Evolutionary conservation across 2,797 vertebrate species (phyloP).

Genomic region (Sebastes trivittatus): DNA sequence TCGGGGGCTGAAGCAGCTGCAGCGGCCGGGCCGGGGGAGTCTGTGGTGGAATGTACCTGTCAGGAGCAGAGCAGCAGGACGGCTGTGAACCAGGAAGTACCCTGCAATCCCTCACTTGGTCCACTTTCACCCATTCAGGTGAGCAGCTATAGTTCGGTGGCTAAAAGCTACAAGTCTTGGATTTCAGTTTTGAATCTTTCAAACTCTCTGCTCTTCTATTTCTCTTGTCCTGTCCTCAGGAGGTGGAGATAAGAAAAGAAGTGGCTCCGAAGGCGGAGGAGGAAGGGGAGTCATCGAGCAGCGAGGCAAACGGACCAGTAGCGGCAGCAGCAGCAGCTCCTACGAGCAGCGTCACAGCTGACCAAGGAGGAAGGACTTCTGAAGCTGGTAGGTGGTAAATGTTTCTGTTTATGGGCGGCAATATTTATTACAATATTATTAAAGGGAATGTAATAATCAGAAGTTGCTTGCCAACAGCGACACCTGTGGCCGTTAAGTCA

Average conservation of each 20-base stretch:
- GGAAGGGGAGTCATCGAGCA: constrained; percentile 70
- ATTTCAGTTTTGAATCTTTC: neutral
- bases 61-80: constrained; percentile 26
- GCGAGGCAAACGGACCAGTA: constrained; percentile 58
- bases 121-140: constrained; percentile 74
- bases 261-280: constrained; percentile 76
- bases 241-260: constrained; percentile 61
- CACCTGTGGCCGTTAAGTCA: too few relatives aligned
- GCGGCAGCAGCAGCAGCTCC: constrained; percentile 26
- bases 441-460: neutral
- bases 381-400: constrained; percentile 48
- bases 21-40: constrained; percentile 5
- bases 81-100: constrained; percentile 2
- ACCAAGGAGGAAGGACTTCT: constrained; percentile 40
- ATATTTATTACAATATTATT: neutral
- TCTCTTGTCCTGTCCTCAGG: constrained; percentile 35
- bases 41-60: constrained; percentile 34
- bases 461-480: too few relatives aligned
- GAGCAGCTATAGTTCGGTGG: constrained; percentile 1
- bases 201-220: too few relatives aligned
- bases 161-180: neutral
- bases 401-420: neutral
- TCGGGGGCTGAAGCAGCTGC: constrained; percentile 14
- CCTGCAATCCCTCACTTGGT: constrained; percentile 31
- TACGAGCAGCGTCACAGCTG: constrained; percentile 1